Base-by-base conservation (phyloP, 2,888 invertebrate species). In the Lycia hirtaria region DNA sequence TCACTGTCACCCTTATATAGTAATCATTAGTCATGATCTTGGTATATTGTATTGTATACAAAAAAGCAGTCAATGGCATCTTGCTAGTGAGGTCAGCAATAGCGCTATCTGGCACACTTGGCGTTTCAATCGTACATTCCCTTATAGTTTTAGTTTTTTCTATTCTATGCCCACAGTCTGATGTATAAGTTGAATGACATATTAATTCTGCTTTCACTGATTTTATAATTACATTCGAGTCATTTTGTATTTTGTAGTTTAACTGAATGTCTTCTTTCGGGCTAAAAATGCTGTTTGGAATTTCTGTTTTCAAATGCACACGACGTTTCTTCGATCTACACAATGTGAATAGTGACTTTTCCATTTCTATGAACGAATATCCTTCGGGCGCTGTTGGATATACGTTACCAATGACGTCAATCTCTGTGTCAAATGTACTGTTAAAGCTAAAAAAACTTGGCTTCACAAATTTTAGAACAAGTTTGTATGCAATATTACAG, bases 31-130 rank as follows among this genome's bases (percentile, higher is more conserved):
- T 37, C 3, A 77, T 55, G 15, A 76, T 58, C 10, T 62, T 69
- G 0, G 72, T 56, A 47, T 76, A 19, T 30, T 74, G 72, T 40
- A 78, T 63, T 4, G 74, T 66, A 24, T 69, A 71, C 14, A 73
- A 30, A 20, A 59, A 60, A 0, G 56, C 22, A 24, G 62, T 50
- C 3, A 70, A 71, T 6, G 65, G 65, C 0, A 75, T 14, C 0
- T 43, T 32, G 10, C 53, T 60, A 0, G 35, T 40, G 26, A 72
- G 56, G 12, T 62, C 62, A 6, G 60, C 62, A 2, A 56, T 15
- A 33, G 64, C 64, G 3, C 71, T 62, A 1, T 58, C 47, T n/a
- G 65, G 63, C 1, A 72, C 48, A 17, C 47, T 63, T 32, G 60
- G 52, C 0, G 64, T 60, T 12, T 66, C 43, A 0, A 55, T 57